phyloP scores from a whole-genome alignment of 2,888 invertebrate species.

The Erebia palarica region DNA sequence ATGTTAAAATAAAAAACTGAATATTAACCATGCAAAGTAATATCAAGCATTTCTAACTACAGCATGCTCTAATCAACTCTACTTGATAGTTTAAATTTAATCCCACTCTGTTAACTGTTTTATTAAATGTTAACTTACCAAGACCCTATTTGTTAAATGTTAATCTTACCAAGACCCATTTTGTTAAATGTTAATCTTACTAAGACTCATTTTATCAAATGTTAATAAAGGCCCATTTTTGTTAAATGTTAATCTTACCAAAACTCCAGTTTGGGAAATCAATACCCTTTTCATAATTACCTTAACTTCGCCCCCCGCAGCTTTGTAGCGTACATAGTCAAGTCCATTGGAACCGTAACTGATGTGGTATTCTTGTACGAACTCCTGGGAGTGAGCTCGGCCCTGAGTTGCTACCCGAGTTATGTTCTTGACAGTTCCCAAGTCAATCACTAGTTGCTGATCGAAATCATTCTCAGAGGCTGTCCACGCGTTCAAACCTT shows the following conservation, averaged over 20 bases:
- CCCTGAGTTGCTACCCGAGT: constrained; percentile 95
- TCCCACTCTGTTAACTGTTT: neutral
- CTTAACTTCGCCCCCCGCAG: constrained; percentile 94
- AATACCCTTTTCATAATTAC: constrained; percentile 71
- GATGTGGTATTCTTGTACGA: constrained; percentile 95
- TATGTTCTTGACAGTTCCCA: constrained; percentile 93
- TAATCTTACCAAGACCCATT: neutral
- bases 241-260: constrained; percentile 19
- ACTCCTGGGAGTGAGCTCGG: constrained; percentile 94
- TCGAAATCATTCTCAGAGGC: constrained; percentile 95
- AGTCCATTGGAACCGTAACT: constrained; percentile 95
- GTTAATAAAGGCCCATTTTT: neutral
- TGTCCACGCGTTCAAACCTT: constrained; percentile 96
- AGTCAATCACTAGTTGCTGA: constrained; percentile 95
- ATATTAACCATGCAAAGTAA: constrained; percentile 31
- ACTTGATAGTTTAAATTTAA: no score
- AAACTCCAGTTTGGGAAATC: neutral
- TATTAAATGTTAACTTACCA: neutral
- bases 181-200: neutral
- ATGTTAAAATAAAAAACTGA: constrained; percentile 9
- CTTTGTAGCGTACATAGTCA: constrained; percentile 95
- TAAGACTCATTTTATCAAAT: neutral
- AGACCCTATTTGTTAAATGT: neutral
- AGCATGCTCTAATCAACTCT: constrained; percentile 27
- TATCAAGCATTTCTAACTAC: constrained; percentile 31